These are phyloP conservation scores for Drosophila stalkeri DNA, from an alignment of 2,888 invertebrate genomes.

Conservation along the genomic window DNA sequence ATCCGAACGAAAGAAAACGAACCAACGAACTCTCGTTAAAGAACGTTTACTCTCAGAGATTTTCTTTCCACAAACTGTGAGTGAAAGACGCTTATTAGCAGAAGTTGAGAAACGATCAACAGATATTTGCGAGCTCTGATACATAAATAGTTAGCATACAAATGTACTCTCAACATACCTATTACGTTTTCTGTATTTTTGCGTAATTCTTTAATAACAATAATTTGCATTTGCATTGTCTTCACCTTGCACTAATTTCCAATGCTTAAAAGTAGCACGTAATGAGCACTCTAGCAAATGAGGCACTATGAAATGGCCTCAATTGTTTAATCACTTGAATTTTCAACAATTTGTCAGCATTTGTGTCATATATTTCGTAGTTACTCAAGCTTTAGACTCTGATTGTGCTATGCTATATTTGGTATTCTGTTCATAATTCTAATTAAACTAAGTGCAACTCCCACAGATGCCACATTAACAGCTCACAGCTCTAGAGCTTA, in stretches of 20 bases:
- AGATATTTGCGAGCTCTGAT: too few relatives aligned
- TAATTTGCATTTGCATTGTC: neutral
- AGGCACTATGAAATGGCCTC: neutral
- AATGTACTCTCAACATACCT: neutral
- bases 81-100: too few relatives aligned
- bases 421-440: neutral
- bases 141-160: neutral
- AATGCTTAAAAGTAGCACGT: neutral
- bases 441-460: constrained; percentile 16
- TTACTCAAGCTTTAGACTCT: neutral
- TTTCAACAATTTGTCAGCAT: neutral
- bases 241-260: constrained; percentile 4
- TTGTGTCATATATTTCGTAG: constrained; percentile 7
- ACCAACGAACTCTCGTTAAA: too few relatives aligned
- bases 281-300: neutral
- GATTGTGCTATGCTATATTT: neutral
- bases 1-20: too few relatives aligned
- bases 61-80: too few relatives aligned
- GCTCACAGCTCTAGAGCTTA: constrained; percentile 13
- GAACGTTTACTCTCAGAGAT: too few relatives aligned
- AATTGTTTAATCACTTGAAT: constrained; percentile 1
- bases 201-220: neutral
- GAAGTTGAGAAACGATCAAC: too few relatives aligned
- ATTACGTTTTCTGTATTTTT: neutral
- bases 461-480: constrained; percentile 33